Percentiles rank a stretch among this genome's conserved stretches.
These are phyloP conservation scores for Athrips mouffetella DNA, from an alignment of 2,888 invertebrate species.

Conservation along the genomic window DNA sequence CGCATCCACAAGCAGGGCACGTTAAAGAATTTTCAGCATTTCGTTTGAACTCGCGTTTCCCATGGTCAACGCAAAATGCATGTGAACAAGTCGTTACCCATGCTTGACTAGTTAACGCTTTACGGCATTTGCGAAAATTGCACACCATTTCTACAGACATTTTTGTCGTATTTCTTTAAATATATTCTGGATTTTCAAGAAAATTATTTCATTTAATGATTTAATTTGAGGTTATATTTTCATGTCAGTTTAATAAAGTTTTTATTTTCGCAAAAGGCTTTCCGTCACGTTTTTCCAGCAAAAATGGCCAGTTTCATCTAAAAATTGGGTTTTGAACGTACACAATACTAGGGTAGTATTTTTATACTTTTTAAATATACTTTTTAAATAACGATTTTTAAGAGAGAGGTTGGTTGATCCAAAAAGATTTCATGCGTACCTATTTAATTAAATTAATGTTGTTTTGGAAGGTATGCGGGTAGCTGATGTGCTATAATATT, in stretches of 20 bases:
- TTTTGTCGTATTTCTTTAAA: slow-evolving; percentile 15
- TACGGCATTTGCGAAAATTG: slow-evolving; percentile 74
- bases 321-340: not conserved
- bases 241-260: slow-evolving; percentile 25
- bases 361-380: not conserved
- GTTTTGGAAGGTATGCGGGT: no score
- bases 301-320: not conserved
- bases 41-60: slow-evolving; percentile 68
- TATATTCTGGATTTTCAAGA: slow-evolving; percentile 65
- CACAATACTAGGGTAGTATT: slow-evolving; percentile 7
- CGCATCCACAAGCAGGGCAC: slow-evolving; percentile 73
- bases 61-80: slow-evolving; percentile 76
- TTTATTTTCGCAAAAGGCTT: slow-evolving; percentile 18
- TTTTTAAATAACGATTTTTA: not conserved
- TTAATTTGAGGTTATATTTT: slow-evolving; percentile 21
- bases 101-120: slow-evolving; percentile 63
- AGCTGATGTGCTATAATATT: no score
- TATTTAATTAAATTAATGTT: not conserved
- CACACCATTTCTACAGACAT: slow-evolving; percentile 69
- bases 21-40: slow-evolving; percentile 62
- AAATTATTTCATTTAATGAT: slow-evolving; percentile 10
- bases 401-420: not conserved
- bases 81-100: slow-evolving; percentile 78
- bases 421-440: not conserved
- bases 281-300: not conserved